phyloP scores from a whole-genome alignment of 64 coral and sea anemone species.

The Stichodactyla mertensii region DNA sequence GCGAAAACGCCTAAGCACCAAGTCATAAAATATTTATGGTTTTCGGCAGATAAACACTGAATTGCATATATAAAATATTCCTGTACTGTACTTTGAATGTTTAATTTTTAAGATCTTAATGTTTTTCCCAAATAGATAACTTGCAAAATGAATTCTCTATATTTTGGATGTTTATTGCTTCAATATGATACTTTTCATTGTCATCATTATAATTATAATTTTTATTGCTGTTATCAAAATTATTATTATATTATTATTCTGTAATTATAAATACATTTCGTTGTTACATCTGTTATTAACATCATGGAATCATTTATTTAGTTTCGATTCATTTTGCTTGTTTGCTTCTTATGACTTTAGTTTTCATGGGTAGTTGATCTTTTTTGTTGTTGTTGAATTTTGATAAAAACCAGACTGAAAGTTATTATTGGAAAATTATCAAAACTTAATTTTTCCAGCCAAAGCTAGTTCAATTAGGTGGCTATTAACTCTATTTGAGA shows the following conservation, averaged over 20 bases:
- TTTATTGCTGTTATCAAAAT: neutral
- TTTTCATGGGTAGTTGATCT: too few relatives aligned
- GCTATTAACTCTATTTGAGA: too few relatives aligned
- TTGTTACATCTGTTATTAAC: too few relatives aligned
- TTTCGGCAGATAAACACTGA: conserved; percentile 78
- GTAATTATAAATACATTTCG: neutral
- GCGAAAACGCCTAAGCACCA: conserved; percentile 51
- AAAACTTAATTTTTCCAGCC: too few relatives aligned
- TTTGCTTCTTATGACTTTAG: too few relatives aligned
- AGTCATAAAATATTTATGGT: conserved; percentile 94
- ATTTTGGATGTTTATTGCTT: neutral
- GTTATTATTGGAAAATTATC: too few relatives aligned
- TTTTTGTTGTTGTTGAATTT: too few relatives aligned
- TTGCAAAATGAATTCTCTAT: neutral
- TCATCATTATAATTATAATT: neutral
- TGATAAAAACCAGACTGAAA: too few relatives aligned
- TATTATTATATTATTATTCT: neutral
- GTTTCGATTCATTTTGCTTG: too few relatives aligned
- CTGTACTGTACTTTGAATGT: neutral
- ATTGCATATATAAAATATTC: conserved; percentile 41
- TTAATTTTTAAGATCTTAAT: neutral
- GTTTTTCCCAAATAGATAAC: neutral
- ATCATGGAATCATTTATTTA: neutral
- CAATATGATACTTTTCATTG: neutral
- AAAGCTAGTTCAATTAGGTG: too few relatives aligned